Conservation (phyloP, 2,113 vertebrate genomes). For the Etheostoma spectabile region DNA sequence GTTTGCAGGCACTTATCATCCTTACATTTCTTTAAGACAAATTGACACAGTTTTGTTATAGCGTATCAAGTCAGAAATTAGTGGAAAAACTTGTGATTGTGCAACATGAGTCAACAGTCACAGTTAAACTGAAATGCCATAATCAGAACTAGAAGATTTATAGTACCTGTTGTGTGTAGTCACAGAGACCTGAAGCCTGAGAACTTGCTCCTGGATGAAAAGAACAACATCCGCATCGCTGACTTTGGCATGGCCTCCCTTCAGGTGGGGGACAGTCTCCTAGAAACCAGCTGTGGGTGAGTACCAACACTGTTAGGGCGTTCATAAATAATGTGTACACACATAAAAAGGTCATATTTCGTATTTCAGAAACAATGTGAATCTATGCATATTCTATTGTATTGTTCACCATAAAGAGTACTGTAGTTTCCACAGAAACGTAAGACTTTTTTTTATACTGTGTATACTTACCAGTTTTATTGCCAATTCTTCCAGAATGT, state of each 20-base stretch:
- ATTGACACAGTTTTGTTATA: background rate
- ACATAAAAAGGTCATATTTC: background rate
- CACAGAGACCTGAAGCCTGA: conserved; percentile 96
- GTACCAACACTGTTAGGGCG: conserved; percentile 58
- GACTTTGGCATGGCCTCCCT: conserved; percentile 96
- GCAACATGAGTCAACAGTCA: background rate
- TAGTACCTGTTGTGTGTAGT: conserved; percentile 74
- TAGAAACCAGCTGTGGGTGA: conserved; percentile 96
- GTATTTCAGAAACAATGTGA: background rate
- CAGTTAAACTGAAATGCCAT: background rate
- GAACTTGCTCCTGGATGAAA: conserved; percentile 94
- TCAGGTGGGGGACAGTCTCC: conserved; percentile 94
- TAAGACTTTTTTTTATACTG: background rate
- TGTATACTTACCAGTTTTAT: background rate
- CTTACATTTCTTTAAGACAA: background rate
- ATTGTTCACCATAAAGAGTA: background rate
- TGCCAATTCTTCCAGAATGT: background rate
- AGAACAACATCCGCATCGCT: conserved; percentile 94
- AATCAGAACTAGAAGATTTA: background rate
- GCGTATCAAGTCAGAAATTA: background rate
- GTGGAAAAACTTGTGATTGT: background rate
- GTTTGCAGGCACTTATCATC: background rate
- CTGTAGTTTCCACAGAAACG: background rate
- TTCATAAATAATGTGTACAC: background rate
- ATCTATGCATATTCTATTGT: background rate